Evolutionary conservation across 2,888 invertebrate species (phyloP).

Genomic region (Pristionchus japonicus): DNA sequence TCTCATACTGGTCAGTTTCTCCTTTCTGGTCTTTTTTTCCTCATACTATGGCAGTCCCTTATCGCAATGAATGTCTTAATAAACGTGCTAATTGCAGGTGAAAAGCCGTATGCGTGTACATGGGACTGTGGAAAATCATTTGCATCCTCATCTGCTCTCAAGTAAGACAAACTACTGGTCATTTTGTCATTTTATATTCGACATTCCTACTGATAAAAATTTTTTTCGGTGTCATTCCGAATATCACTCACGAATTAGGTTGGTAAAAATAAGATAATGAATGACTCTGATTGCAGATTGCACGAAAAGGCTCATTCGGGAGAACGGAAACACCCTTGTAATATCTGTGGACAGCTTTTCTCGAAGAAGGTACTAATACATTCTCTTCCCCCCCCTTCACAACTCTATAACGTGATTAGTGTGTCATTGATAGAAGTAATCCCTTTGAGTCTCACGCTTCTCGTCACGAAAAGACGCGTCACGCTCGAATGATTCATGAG

Average conservation of each 20-base stretch:
- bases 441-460: background rate
- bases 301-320: conserved; percentile 64
- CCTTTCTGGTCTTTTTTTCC: background rate
- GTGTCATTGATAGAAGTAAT: background rate
- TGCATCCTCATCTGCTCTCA: conserved; percentile 58
- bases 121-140: conserved; percentile 69
- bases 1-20: conserved; percentile 51
- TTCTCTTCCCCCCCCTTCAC: too few species aligned
- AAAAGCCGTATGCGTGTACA: conserved; percentile 60
- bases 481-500: background rate
- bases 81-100: conserved; percentile 51
- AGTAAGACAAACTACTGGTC: too few species aligned
- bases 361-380: background rate
- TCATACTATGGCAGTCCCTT: too few species aligned
- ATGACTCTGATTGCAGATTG: conserved; percentile 49
- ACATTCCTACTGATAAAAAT: too few species aligned
- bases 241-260: too few species aligned
- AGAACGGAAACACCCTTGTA: conserved; percentile 48
- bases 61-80: too few species aligned
- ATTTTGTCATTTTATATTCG: background rate
- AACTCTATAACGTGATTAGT: background rate
- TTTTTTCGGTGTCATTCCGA: too few species aligned
- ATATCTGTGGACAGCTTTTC: conserved; percentile 50
- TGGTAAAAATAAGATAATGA: too few species aligned
- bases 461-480: conserved; percentile 22